phyloP scores from a whole-genome alignment of 2,113 vertebrate species.

The Lasiurus borealis region DNA sequence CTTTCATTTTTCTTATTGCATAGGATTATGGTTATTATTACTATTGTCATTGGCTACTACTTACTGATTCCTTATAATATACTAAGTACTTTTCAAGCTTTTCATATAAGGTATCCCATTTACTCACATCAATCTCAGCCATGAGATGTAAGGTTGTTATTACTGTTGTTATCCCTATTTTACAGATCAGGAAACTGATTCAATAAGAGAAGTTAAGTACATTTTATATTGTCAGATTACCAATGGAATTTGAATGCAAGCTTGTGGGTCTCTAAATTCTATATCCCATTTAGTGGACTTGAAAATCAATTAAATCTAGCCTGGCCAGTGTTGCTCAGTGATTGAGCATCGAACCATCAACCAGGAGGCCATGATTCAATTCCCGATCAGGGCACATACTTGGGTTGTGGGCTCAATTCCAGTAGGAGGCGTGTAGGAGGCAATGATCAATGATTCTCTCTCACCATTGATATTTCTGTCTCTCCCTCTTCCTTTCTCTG shows the following conservation, averaged over 20 bases:
- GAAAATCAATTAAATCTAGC: neutral
- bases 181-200: slow-evolving; percentile 1
- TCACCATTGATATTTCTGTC: too few species aligned
- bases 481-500: too few species aligned
- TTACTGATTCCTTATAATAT: slow-evolving; percentile 4
- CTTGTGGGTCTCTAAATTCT: neutral
- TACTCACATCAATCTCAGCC: neutral
- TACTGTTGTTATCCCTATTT: neutral
- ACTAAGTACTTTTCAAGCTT: neutral
- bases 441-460: too few species aligned
- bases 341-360: too few species aligned
- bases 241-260: neutral
- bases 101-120: neutral
- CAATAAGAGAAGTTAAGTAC: neutral
- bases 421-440: too few species aligned
- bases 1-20: slow-evolving; percentile 8
- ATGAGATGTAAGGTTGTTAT: neutral
- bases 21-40: neutral
- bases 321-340: too few species aligned
- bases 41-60: neutral
- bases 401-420: too few species aligned
- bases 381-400: too few species aligned
- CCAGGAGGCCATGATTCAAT: too few species aligned
- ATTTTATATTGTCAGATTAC: neutral
- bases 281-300: neutral